phyloP scores from a whole-genome alignment of 1,140 invertebrate genomes.

The Amphibalanus amphitrite region DNA sequence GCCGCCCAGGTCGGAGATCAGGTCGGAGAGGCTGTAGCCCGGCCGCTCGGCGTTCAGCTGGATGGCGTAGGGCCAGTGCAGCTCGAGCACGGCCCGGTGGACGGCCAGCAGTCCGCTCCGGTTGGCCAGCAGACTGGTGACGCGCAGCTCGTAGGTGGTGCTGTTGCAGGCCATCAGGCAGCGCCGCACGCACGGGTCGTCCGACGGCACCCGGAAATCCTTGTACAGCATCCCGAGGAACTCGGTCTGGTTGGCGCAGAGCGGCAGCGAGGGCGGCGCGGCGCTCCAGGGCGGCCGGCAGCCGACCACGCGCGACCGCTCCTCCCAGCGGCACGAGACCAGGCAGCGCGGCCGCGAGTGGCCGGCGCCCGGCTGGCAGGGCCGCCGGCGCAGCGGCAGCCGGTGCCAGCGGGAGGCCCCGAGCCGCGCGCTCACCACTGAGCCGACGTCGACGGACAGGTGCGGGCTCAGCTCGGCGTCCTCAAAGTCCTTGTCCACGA shows the following conservation, averaged over 20 bases:
- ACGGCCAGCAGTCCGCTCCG: neutral
- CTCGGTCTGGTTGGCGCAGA: neutral
- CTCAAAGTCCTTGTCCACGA: neutral
- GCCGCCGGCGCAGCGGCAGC: neutral
- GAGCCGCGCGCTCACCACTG: neutral
- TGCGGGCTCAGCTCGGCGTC: neutral
- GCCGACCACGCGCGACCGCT: neutral
- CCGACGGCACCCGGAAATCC: neutral
- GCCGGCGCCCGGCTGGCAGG: neutral
- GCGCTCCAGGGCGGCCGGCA: neutral
- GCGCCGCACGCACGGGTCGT: neutral
- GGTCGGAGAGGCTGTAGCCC: neutral
- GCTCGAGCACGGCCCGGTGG: neutral
- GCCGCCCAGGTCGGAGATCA: neutral
- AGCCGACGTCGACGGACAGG: neutral
- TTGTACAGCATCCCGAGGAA: neutral
- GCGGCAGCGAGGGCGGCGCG: neutral
- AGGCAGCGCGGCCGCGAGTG: neutral
- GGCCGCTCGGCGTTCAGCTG: neutral
- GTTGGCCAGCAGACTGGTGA: neutral
- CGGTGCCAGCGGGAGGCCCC: too few species aligned
- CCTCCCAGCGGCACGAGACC: neutral
- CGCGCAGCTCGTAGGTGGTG: neutral
- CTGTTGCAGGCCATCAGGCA: neutral
- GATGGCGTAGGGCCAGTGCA: neutral